phyloP scores from a whole-genome alignment of 2,797 vertebrate genomes.

The Ataeniobius toweri region DNA sequence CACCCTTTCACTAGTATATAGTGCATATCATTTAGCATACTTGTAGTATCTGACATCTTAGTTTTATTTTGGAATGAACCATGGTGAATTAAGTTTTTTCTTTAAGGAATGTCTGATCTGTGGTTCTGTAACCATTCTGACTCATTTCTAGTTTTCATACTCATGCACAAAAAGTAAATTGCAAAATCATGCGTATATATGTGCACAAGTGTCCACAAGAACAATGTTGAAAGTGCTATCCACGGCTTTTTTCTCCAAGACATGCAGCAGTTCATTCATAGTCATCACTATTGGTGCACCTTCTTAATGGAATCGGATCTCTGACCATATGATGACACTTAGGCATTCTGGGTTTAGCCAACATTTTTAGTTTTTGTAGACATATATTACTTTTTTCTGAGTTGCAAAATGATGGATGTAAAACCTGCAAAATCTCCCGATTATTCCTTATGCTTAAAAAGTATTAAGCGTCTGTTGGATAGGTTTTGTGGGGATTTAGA shows the following conservation, averaged over 20 bases:
- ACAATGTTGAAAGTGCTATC: constrained; percentile 45
- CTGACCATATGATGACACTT: constrained; percentile 49
- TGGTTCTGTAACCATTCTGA: constrained; percentile 69
- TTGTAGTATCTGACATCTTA: constrained; percentile 60
- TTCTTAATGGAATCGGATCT: constrained; percentile 47
- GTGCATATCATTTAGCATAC: constrained; percentile 73
- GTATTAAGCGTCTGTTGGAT: constrained; percentile 11
- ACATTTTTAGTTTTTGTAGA: background rate
- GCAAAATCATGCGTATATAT: constrained; percentile 57
- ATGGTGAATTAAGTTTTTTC: constrained; percentile 50
- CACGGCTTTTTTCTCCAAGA: constrained; percentile 25
- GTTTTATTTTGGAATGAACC: constrained; percentile 72
- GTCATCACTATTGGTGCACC: constrained; percentile 49
- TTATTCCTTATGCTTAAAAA: constrained; percentile 11
- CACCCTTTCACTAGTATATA: constrained; percentile 54
- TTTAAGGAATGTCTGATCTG: constrained; percentile 66
- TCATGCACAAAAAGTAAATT: constrained; percentile 61
- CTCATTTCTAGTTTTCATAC: constrained; percentile 78
- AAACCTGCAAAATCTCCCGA: constrained; percentile 20
- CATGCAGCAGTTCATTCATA: constrained; percentile 40
- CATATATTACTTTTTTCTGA: constrained; percentile 6
- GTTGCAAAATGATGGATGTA: constrained; percentile 11
- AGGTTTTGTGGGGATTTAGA: background rate
- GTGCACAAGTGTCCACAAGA: constrained; percentile 55
- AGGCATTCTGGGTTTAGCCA: constrained; percentile 6